Evolutionary conservation across 1,140 invertebrate species (phyloP).

Genomic region (Euwallacea similis): DNA sequence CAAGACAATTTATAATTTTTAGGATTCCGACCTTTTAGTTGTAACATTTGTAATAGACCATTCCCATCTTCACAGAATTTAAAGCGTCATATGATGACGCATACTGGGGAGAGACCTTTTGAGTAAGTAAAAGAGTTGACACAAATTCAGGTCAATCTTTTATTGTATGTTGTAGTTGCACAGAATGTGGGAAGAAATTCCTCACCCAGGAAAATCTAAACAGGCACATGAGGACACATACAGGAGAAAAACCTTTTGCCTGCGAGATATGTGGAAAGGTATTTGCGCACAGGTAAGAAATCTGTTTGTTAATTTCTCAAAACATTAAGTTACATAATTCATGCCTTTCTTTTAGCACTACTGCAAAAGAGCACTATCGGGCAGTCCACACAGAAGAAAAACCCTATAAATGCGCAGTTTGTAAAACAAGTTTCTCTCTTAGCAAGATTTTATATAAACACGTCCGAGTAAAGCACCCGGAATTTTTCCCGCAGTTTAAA

Average conservation of each 20-base stretch:
- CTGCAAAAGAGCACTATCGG: slow-evolving; percentile 57
- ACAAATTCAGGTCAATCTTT: not conserved
- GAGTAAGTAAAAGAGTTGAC: slow-evolving; percentile 54
- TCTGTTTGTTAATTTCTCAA: not conserved
- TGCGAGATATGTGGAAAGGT: slow-evolving; percentile 45
- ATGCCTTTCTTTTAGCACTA: slow-evolving; percentile 29
- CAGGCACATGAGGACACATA: slow-evolving; percentile 65
- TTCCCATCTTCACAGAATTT: slow-evolving; percentile 47
- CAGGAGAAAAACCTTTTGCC: slow-evolving; percentile 64
- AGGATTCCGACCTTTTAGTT: slow-evolving; percentile 42
- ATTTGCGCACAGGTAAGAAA: slow-evolving; percentile 49
- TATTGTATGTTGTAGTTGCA: slow-evolving; percentile 28
- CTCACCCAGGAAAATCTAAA: slow-evolving; percentile 57
- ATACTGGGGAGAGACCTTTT: slow-evolving; percentile 69
- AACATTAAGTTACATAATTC: not conserved
- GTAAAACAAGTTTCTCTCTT: slow-evolving; percentile 56
- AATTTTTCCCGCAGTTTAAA: slow-evolving; percentile 39
- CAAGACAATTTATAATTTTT: no score
- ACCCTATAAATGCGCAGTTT: slow-evolving; percentile 57
- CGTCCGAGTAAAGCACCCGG: slow-evolving; percentile 44
- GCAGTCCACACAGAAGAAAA: slow-evolving; percentile 57
- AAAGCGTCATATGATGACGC: slow-evolving; percentile 76
- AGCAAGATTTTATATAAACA: slow-evolving; percentile 48
- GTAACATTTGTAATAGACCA: slow-evolving; percentile 43
- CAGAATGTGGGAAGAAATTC: slow-evolving; percentile 51